Conservation (phyloP, 2,888 invertebrate species). For the Phania funesta region DNA sequence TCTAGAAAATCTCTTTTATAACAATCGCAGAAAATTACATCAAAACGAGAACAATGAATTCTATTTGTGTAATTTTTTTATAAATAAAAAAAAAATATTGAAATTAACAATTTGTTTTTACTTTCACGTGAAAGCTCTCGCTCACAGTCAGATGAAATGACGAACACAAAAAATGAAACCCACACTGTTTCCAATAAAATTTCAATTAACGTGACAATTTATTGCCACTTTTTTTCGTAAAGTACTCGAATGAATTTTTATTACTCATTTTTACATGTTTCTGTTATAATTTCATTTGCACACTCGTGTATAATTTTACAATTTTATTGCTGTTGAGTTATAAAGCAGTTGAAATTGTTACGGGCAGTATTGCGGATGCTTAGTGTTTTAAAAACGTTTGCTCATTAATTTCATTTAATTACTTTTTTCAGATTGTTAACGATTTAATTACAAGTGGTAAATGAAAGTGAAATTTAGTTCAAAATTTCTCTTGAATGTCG, state of each 20-base stretch:
- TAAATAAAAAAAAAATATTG: no score
- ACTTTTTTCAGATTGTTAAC: background rate
- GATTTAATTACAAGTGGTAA: constrained; percentile 17
- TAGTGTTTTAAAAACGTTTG: background rate
- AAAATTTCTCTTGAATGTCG: constrained; percentile 7
- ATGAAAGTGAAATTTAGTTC: constrained; percentile 45
- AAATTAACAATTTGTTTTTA: no score
- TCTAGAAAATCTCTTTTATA: no score
- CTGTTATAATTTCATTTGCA: background rate
- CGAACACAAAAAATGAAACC: background rate
- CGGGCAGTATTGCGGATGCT: constrained; percentile 10
- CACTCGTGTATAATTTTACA: background rate
- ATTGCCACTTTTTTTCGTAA: background rate
- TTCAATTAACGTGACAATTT: constrained; percentile 47
- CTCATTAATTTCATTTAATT: background rate
- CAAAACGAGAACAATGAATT: no score
- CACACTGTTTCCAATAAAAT: constrained; percentile 49
- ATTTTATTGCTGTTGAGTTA: background rate
- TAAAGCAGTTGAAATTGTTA: constrained; percentile 2
- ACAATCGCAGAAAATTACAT: no score
- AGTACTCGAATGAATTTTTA: background rate
- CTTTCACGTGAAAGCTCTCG: no score
- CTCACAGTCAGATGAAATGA: background rate
- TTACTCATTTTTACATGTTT: background rate
- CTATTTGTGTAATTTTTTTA: no score